Evolutionary conservation across 1,140 invertebrate genomes (phyloP), one percentile per base, ranked within the genome.

Genomic region (Dreissena polymorpha): DNA sequence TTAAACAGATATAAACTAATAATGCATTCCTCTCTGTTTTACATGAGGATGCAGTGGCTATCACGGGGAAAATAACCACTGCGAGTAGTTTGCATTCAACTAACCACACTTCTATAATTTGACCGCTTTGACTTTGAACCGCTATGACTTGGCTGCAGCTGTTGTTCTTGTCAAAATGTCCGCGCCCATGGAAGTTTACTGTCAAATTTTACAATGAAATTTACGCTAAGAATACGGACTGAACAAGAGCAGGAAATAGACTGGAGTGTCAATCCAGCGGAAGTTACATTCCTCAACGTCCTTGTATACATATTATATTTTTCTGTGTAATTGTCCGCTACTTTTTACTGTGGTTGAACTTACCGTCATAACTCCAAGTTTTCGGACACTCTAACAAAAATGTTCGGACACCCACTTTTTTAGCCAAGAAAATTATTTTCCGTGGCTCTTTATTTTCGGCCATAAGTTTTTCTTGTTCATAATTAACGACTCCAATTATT

Each of bases 201-300:
- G 25, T 39, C 18, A 39, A 27, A 39, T 29, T 70, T 29, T 3
- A 80, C 73, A 53, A 88, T 87, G 18, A 87, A 87, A 18, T 89
- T 90, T 64, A 90, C 89, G 0, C 86, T 91, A 13, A 73, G 90
- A 76, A 91, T 91, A 65, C 72, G 86, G 18, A 88, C 89, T 69
- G 90, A 89, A 68, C 87, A 88, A 67, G 87, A 89, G 69, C 86
- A 90, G 70, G 90, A 90, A 70, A 90, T 91, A 85, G 90, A 90
- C 67, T 91, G 90, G 90, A 90, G 90, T 87, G 90, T 91, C n/a
- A 88, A 88, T 64, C 89, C 89, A 13, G 88, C 90, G 65, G 88
- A 89, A 86, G 89, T 91, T 0, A 90, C 87, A 21, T 91, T 91
- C 83, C 77, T 84, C 39, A 86, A 89, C 64, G 88, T 88, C 55